Percentiles rank a stretch among this genome's conserved stretches.
These are phyloP conservation scores for Drosophila pseudoobscura DNA, from an alignment of 1,140 invertebrate species.

Conservation along the genomic window DNA sequence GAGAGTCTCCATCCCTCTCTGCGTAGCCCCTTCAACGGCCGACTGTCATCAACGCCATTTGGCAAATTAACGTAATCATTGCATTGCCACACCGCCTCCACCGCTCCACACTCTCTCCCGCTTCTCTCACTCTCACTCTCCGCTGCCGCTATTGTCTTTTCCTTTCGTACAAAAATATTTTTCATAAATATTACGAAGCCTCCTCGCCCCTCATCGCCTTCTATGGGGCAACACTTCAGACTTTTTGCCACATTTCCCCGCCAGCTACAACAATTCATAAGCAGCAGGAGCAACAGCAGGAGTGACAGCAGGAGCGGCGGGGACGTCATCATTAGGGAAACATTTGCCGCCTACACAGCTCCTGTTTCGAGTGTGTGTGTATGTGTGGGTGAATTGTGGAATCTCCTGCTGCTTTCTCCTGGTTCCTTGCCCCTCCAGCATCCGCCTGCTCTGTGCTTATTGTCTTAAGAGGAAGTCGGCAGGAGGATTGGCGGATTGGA, in stretches of 20 bases:
- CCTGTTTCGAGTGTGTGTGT: constrained; percentile 24
- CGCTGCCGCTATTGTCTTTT: background rate
- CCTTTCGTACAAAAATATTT: constrained; percentile 54
- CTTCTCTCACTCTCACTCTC: background rate
- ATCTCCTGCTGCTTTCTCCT: constrained; percentile 61
- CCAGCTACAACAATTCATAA: constrained; percentile 57
- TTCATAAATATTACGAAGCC: constrained; percentile 71
- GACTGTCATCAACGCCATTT: constrained; percentile 77
- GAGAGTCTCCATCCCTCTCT: background rate
- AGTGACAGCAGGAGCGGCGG: constrained; percentile 5
- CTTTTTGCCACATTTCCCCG: constrained; percentile 73
- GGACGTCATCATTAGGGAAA: constrained; percentile 74
- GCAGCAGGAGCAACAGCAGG: constrained; percentile 21
- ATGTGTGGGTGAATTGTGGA: constrained; percentile 43
- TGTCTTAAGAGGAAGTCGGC: constrained; percentile 69
- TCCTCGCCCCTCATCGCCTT: constrained; percentile 3
- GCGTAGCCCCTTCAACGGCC: constrained; percentile 28
- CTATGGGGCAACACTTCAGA: constrained; percentile 63
- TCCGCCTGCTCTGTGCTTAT: constrained; percentile 55
- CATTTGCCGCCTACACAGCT: constrained; percentile 65
- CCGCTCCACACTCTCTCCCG: background rate
- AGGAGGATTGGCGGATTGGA: constrained; percentile 3
- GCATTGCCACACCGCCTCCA: constrained; percentile 19
- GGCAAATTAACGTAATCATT: constrained; percentile 81
- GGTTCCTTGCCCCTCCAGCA: constrained; percentile 11